phyloP scores from a whole-genome alignment of 2,113 vertebrate species.

The Opisthocomus hoazin region DNA sequence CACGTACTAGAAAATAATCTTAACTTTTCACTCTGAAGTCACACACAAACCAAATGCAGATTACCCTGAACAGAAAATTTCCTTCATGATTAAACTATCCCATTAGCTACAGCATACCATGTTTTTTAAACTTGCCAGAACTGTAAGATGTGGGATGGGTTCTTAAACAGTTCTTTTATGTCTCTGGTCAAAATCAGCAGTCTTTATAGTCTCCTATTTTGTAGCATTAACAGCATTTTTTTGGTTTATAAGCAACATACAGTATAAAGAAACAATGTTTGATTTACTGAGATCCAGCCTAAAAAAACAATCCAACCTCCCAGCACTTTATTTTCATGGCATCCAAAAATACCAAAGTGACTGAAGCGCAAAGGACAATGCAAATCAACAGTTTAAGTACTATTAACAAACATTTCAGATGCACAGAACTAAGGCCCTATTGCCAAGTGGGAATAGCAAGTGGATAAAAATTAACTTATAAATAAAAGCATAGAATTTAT shows the following conservation, averaged over 20 bases:
- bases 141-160: accelerated
- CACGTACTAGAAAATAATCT: accelerated
- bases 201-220: not conserved
- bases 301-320: not conserved
- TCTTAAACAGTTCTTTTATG: not conserved
- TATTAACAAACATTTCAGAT: not conserved
- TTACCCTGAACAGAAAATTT: not conserved
- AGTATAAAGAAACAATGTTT: not conserved
- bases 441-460: not conserved
- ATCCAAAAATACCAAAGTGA: not conserved
- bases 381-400: not conserved
- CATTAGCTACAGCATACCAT: not conserved
- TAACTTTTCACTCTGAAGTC: not conserved
- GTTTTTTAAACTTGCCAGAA: not conserved
- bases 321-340: not conserved
- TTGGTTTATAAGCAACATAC: not conserved
- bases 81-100: not conserved
- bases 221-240: not conserved
- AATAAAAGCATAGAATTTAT: not conserved
- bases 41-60: not conserved
- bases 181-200: not conserved
- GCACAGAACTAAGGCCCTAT: not conserved
- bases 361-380: not conserved
- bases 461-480: not conserved
- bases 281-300: not conserved